A percentile compares a stretch with the other conserved stretches of the same genome.
phyloP scores from a whole-genome alignment of 2,888 invertebrate genomes.

The Megamerina dolium region DNA sequence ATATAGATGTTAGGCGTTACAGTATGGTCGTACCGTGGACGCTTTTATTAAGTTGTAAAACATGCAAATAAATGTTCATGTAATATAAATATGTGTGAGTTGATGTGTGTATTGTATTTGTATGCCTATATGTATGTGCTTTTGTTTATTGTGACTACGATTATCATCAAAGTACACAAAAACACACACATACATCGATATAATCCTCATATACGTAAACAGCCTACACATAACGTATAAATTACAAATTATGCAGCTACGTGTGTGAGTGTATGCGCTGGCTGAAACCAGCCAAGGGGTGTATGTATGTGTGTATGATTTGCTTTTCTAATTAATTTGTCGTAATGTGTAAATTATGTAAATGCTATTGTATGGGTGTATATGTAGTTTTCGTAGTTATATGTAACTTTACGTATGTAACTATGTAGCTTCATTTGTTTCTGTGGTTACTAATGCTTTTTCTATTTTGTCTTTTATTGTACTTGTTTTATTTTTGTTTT shows the following conservation, averaged over 20 bases:
- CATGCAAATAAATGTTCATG: slow-evolving; percentile 2
- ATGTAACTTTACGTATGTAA: too few relatives aligned
- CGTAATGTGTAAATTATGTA: slow-evolving; percentile 17
- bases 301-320: slow-evolving; percentile 3
- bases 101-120: background rate
- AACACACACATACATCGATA: too few relatives aligned
- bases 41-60: slow-evolving; percentile 12
- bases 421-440: too few relatives aligned
- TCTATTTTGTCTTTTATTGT: too few relatives aligned
- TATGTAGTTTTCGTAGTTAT: too few relatives aligned
- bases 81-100: background rate
- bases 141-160: slow-evolving; percentile 9
- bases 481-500: too few relatives aligned
- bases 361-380: too few relatives aligned
- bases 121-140: background rate
- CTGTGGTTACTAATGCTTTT: too few relatives aligned
- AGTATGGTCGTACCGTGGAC: slow-evolving; percentile 2
- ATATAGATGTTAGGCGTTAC: too few relatives aligned
- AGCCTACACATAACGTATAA: background rate
- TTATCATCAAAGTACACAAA: slow-evolving; percentile 6
- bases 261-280: slow-evolving; percentile 1
- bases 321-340: slow-evolving; percentile 16
- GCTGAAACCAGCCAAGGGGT: background rate
- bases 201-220: background rate
- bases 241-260: background rate